Percentiles rank a stretch among this genome's conserved stretches.
phyloP scores from a whole-genome alignment of 2,797 vertebrate genomes.

The Yasuhikotakia modesta region DNA sequence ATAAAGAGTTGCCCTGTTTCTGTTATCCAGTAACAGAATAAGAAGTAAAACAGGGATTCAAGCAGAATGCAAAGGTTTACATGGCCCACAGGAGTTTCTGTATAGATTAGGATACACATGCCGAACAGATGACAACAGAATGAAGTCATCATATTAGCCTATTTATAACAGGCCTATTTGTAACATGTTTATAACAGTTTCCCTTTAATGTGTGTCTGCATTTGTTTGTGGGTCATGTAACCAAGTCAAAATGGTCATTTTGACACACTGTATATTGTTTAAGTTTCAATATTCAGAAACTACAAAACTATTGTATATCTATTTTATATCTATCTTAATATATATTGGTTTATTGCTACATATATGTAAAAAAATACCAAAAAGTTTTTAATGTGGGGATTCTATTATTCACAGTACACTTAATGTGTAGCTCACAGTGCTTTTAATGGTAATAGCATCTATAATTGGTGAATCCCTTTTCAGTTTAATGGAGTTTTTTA shows the following conservation, averaged over 20 bases:
- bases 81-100: conserved; percentile 77
- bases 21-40: conserved; percentile 66
- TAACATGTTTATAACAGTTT: neutral
- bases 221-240: neutral
- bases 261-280: neutral
- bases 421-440: neutral
- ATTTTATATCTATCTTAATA: too few species aligned
- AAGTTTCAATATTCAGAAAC: neutral
- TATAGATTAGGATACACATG: conserved; percentile 69
- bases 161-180: neutral
- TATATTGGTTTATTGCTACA: too few species aligned
- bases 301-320: too few species aligned
- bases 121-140: conserved; percentile 57
- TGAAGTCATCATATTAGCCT: conserved; percentile 48
- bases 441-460: neutral
- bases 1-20: conserved; percentile 70
- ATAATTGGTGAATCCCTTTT: neutral
- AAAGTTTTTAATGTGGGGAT: too few species aligned
- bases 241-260: neutral
- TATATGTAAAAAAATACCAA: too few species aligned
- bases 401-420: neutral
- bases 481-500: neutral
- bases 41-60: conserved; percentile 65
- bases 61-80: conserved; percentile 67
- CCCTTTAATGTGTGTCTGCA: conserved; percentile 6